These are phyloP conservation scores for Odontomachus brunneus DNA, from an alignment of 1,140 invertebrate species.

Conservation along the genomic window DNA sequence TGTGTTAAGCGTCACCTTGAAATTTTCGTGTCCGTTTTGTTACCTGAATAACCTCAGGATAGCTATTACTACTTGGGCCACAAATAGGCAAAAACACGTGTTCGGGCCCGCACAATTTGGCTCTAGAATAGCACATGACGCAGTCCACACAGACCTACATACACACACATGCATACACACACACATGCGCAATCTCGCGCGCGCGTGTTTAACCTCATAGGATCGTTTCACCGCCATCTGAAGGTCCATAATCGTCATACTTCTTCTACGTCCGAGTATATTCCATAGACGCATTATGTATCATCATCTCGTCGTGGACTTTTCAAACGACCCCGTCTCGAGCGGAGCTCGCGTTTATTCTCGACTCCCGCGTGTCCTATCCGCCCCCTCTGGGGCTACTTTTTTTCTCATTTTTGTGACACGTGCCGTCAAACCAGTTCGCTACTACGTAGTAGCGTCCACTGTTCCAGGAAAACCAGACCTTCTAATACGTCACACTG, in stretches of 20 bases:
- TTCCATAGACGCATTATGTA: neutral
- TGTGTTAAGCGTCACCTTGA: conserved; percentile 16
- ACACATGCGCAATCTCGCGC: neutral
- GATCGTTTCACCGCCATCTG: conserved; percentile 2
- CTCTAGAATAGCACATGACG: conserved; percentile 13
- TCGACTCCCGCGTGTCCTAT: neutral
- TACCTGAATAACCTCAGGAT: neutral
- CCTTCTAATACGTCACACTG: conserved; percentile 46
- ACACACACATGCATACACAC: too few species aligned
- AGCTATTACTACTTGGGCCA: neutral
- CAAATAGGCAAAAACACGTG: conserved; percentile 7
- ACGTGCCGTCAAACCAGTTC: conserved; percentile 56
- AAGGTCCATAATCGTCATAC: conserved; percentile 15
- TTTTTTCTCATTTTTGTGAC: conserved; percentile 46
- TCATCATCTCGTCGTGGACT: conserved; percentile 42
- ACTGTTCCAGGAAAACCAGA: conserved; percentile 44
- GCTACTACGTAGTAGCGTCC: neutral
- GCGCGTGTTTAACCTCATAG: neutral
- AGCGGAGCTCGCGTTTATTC: conserved; percentile 37
- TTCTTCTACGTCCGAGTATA: conserved; percentile 12
- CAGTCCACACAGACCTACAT: neutral
- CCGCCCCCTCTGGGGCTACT: neutral
- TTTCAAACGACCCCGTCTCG: conserved; percentile 19
- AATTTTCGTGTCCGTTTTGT: neutral
- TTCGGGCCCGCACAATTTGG: neutral